Evolutionary conservation across 1,140 invertebrate species (phyloP).

Genomic region (Neotoxoptera formosana): DNA sequence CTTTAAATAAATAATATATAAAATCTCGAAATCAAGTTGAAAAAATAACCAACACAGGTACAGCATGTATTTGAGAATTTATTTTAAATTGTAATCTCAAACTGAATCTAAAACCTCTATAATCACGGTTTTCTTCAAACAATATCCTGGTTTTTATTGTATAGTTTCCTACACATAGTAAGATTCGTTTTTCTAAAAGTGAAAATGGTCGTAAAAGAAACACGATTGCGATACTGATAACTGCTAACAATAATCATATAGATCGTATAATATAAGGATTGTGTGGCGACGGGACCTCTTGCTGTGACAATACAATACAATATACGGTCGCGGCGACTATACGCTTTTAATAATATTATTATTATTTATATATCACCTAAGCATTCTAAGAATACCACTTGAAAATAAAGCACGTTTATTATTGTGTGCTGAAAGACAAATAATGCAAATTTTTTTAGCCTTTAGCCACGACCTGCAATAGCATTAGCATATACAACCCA

Average conservation of each 20-base stretch:
- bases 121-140: not conserved
- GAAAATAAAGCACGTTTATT: slow-evolving; percentile 31
- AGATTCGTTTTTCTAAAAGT: not conserved
- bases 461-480: slow-evolving; percentile 41
- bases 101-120: not conserved
- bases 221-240: not conserved
- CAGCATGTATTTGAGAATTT: not conserved
- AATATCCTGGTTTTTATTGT: not conserved
- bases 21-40: not conserved
- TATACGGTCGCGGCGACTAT: not conserved
- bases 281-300: slow-evolving; percentile 31
- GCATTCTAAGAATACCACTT: slow-evolving; percentile 35
- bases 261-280: slow-evolving; percentile 25
- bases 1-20: not conserved
- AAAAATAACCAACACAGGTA: not conserved
- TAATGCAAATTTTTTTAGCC: slow-evolving; percentile 54
- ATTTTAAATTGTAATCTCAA: not conserved
- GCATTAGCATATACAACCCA: slow-evolving; percentile 31
- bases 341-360: slow-evolving; percentile 29
- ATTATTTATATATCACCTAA: slow-evolving; percentile 29
- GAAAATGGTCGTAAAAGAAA: not conserved
- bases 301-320: slow-evolving; percentile 34
- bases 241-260: not conserved
- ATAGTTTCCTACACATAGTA: not conserved
- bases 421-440: slow-evolving; percentile 37